Base-by-base conservation (phyloP, 1,140 invertebrate species). In the Sweltsa coloradensis region DNA sequence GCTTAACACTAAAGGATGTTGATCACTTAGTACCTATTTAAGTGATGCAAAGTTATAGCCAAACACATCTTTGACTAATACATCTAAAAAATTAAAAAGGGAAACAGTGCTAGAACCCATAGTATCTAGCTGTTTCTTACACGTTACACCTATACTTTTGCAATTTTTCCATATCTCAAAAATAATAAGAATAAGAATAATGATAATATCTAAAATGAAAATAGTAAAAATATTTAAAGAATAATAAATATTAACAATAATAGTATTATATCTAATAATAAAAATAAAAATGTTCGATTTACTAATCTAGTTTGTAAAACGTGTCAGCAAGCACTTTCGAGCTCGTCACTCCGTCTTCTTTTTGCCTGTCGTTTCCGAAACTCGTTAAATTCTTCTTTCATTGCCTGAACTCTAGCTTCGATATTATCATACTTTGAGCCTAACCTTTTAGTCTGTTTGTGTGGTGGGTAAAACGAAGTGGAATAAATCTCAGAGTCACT, bases 371-470 rank as follows among this genome's bases (percentile, higher is more conserved):
- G 72, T 57, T 89, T 82, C 44, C 89, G 75, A 66, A 92, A 95
- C 61, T 91, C 83, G 61, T 92, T 81, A 66, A 94, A 97, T 64
- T 96, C 91, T 61, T 93, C 87, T 56, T 93, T 90, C 83, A 96
- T 91, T 24, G 89, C 89, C 54, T 90, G 85, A 44, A 95, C 87
- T 41, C 92, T 72, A 3, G 89, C 86, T 59, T 91, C 88, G 53
- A 90, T 87, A 62, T 89, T 88, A 55, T 86, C 81, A 41, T 82
- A 79, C 5, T 77, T 75, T 26, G 74, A 67, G 25, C 51, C 49
- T 46, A 21, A 21, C 34, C 37, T 39, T 26, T 51, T 55, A 37
- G 53, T 51, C 46, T 51, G 54, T n/a, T n/a, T n/a, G n/a, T n/a
- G n/a, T 37, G 56, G 44, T 6, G 59, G 57, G 45, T 58, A 59